These are phyloP conservation scores for Bimastos eiseni DNA, from an alignment of 2,888 invertebrate species.

Conservation along the genomic window DNA sequence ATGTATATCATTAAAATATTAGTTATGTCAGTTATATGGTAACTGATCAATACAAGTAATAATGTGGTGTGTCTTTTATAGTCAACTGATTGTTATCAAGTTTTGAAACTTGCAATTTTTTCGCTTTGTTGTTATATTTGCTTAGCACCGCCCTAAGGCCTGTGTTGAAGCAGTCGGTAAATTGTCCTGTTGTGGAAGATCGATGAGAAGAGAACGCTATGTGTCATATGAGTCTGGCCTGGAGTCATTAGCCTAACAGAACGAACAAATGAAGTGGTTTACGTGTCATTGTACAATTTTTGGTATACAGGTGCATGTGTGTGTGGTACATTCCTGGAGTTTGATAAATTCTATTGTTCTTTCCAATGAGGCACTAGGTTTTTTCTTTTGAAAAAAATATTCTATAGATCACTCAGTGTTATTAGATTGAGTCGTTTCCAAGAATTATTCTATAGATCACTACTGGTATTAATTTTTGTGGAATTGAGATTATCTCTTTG, in stretches of 20 bases:
- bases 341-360: not conserved
- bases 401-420: not conserved
- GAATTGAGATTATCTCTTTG: not conserved
- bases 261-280: not conserved
- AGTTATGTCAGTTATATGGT: not conserved
- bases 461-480: not conserved
- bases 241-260: slow-evolving; percentile 9
- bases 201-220: slow-evolving; percentile 7
- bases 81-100: not conserved
- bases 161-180: not conserved
- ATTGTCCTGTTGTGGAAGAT: not conserved
- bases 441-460: not conserved
- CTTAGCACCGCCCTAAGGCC: slow-evolving; percentile 13
- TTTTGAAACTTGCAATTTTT: not conserved
- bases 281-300: not conserved
- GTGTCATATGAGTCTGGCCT: slow-evolving; percentile 15
- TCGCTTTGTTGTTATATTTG: not conserved
- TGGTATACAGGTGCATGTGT: not conserved
- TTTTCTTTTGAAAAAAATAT: not conserved
- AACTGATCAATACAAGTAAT: not conserved
- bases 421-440: not conserved
- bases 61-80: not conserved
- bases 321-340: not conserved
- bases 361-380: slow-evolving; percentile 2
- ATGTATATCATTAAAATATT: not conserved